Percentiles rank a stretch among this genome's conserved stretches.
Evolutionary conservation across 2,113 vertebrate genomes (phyloP).

Genomic region (Tauraco erythrolophus): DNA sequence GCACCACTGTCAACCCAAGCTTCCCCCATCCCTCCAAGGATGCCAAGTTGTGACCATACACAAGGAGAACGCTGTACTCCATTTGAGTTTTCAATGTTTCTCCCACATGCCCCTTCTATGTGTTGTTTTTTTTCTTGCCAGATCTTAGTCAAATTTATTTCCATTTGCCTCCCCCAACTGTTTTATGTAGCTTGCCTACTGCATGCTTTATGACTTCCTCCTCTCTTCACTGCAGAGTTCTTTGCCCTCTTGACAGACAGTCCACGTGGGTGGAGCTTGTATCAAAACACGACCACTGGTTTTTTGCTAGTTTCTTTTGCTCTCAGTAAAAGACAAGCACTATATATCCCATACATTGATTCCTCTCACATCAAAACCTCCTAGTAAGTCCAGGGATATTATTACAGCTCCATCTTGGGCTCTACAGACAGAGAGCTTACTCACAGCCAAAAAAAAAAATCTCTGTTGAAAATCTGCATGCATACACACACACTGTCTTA

Average conservation of each 20-base stretch:
- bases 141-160: background rate
- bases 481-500: background rate
- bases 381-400: background rate
- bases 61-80: background rate
- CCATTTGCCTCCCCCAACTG: background rate
- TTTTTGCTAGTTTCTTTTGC: background rate
- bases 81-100: background rate
- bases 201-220: background rate
- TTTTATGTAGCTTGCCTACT: background rate
- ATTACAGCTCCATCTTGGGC: background rate
- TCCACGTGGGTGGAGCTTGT: background rate
- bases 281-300: background rate
- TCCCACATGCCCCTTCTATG: background rate
- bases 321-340: background rate
- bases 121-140: background rate
- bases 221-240: background rate
- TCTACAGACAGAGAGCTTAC: background rate
- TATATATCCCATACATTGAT: background rate
- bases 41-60: accelerated
- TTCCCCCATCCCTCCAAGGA: background rate
- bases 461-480: background rate
- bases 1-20: background rate
- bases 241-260: background rate
- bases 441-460: background rate
- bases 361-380: background rate